phyloP scores from a whole-genome alignment of 2,797 vertebrate species.

The Argya squamiceps region DNA sequence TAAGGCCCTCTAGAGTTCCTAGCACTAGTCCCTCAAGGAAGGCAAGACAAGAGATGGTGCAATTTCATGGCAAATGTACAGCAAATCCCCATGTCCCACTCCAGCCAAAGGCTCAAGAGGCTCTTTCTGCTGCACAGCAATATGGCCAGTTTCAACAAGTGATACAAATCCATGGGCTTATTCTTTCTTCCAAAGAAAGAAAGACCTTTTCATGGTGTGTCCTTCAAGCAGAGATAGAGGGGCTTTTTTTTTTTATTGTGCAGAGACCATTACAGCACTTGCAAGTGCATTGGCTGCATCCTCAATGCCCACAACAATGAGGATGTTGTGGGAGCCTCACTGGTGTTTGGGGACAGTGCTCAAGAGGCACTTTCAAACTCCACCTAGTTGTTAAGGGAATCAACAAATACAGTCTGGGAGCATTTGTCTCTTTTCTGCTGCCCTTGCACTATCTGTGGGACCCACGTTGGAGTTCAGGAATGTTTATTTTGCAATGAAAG shows the following conservation, averaged over 20 bases:
- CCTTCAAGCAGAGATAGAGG: not conserved
- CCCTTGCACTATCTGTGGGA: not conserved
- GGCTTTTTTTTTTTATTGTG: not conserved
- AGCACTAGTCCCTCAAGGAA: not conserved
- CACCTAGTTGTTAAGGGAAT: not conserved
- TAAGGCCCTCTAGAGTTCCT: not conserved
- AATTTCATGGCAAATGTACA: conserved; percentile 25
- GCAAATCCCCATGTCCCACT: conserved; percentile 14
- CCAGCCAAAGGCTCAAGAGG: not conserved
- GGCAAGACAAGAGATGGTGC: not conserved
- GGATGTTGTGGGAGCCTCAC: not conserved
- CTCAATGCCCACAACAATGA: not conserved
- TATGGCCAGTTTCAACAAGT: not conserved
- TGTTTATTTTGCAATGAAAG: not conserved
- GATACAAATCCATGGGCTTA: not conserved
- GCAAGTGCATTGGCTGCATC: not conserved
- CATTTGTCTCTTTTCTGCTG: not conserved
- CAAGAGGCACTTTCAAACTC: not conserved
- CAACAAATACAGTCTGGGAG: not conserved
- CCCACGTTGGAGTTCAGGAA: not conserved
- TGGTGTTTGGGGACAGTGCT: not conserved
- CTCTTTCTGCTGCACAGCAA: not conserved
- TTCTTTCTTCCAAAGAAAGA: not conserved
- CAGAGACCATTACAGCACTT: not conserved
- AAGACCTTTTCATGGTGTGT: not conserved